Evolutionary conservation across 1,140 invertebrate species (phyloP).

Genomic region (Megathymus violae): DNA sequence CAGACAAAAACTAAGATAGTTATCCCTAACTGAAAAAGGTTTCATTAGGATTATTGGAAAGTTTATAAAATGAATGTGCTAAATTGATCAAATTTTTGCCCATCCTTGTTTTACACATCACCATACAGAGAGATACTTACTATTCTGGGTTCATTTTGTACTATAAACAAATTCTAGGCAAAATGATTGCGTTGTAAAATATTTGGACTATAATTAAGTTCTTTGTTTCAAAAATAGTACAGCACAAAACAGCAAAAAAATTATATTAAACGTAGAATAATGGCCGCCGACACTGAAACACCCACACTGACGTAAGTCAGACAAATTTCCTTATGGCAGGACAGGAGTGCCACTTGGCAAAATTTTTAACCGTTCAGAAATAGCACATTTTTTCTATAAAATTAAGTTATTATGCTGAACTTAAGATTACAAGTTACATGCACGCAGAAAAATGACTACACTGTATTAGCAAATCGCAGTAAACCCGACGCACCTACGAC

Average conservation of each 20-base stretch:
- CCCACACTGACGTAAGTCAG: conserved; percentile 81
- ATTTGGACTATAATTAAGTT: conserved; percentile 63
- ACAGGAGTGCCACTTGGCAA: conserved; percentile 82
- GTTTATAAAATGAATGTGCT: conserved; percentile 44
- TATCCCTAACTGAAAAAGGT: conserved; percentile 1
- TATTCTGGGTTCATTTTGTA: conserved; percentile 83
- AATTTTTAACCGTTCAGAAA: conserved; percentile 39
- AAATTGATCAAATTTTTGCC: conserved; percentile 65
- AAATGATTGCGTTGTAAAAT: conserved; percentile 59
- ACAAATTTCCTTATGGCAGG: conserved; percentile 65
- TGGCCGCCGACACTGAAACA: conserved; percentile 79
- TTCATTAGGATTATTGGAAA: conserved; percentile 17
- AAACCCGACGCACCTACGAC: too few relatives aligned
- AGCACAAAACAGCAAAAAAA: conserved; percentile 76
- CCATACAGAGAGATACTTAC: conserved; percentile 69
- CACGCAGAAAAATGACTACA: too few relatives aligned
- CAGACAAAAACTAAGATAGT: not conserved
- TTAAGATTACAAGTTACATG: too few relatives aligned
- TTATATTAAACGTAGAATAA: conserved; percentile 80
- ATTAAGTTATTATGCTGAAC: too few relatives aligned
- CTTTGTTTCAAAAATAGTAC: conserved; percentile 68
- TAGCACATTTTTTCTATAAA: too few relatives aligned
- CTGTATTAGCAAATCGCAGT: too few relatives aligned
- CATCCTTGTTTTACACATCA: conserved; percentile 66
- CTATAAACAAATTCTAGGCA: conserved; percentile 66